A percentile compares a stretch with the other conserved stretches of the same genome.
These are phyloP conservation scores for Oeneis ivallda DNA, from an alignment of 2,888 invertebrate genomes.

Conservation along the genomic window DNA sequence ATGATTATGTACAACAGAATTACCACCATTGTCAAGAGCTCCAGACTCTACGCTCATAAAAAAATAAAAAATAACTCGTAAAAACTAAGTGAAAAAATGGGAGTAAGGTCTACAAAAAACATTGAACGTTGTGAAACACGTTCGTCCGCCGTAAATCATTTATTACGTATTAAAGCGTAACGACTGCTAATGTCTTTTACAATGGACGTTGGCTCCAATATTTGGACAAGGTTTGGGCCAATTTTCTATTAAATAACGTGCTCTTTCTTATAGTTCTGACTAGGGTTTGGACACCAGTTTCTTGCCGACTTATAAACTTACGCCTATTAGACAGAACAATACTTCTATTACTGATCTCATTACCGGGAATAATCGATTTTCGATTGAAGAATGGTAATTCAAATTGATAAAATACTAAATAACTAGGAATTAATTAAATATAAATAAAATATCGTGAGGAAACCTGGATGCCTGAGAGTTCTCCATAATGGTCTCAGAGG, in stretches of 20 bases:
- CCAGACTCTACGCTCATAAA: not conserved
- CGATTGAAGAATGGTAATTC: too few relatives aligned
- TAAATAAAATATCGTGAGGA: too few relatives aligned
- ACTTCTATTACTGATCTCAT: too few relatives aligned
- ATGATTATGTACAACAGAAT: too few relatives aligned
- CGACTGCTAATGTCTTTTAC: slow-evolving; percentile 15
- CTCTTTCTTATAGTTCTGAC: not conserved
- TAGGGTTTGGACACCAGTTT: too few relatives aligned
- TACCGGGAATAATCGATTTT: too few relatives aligned
- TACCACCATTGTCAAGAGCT: not conserved
- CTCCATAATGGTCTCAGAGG: too few relatives aligned
- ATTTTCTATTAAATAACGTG: not conserved
- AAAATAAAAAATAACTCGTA: slow-evolving; percentile 14
- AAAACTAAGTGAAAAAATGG: slow-evolving; percentile 15
- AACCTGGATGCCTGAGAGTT: too few relatives aligned
- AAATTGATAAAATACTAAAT: too few relatives aligned
- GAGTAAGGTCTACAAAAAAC: slow-evolving; percentile 14
- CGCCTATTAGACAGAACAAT: too few relatives aligned
- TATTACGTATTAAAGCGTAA: slow-evolving; percentile 26
- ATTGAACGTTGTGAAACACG: slow-evolving; percentile 9
- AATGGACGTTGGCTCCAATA: slow-evolving; percentile 12
- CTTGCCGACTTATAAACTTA: too few relatives aligned
- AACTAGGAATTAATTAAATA: too few relatives aligned
- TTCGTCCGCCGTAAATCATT: slow-evolving; percentile 20
- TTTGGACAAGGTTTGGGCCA: slow-evolving; percentile 6